Evolutionary conservation across 1,140 invertebrate genomes (phyloP), one percentile per base, ranked within the genome.

Genomic region (Oryzaephilus surinamensis): DNA sequence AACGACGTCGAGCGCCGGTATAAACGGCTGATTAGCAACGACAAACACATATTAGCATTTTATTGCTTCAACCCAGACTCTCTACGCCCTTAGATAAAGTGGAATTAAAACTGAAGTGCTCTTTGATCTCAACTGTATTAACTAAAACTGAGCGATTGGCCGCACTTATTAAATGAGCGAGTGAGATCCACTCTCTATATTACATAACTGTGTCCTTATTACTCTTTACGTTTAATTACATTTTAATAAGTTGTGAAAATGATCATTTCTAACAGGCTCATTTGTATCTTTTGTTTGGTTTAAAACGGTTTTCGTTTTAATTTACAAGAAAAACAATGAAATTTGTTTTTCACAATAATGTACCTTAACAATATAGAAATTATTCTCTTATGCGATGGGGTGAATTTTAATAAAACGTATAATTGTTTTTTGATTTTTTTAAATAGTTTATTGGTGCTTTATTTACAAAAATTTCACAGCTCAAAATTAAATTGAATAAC

Each of bases 1-100:
- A 17, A 34, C 20, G 36, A 33, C 41, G 32, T 48, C 36, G 41
- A 41, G 17, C 31, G 8, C 35, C 29, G 27, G 32, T n/a, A n/a
- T n/a, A n/a, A n/a, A 52, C 55, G 58, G 48, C 50, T 65, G 62
- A 65, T 63, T 64, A 63, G 56, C 58, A 48, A 61, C 57, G 57
- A 61, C 62, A 64, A 65, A 64, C 63, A 64, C 55, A 54, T 61
- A 65, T 65, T 65, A 64, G 58, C 63, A 65, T 65, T 65, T 65
- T 65, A 65, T 65, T 65, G 63, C 62, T 58, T 65, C 58, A 63
- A 54, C n/a, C 51, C 57, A 48, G 47, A 47, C 54, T 49, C 54
- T 56, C 54, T 52, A 60, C 57, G 51, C 55, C 57, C 55, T 57
- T 53, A 58, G 57, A 62, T 60, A 60, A 60, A 62, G 58, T 60